Evolutionary conservation across 2,888 invertebrate species (phyloP), one percentile per base, ranked within the genome.

Genomic region (Xestia rhomboidea): DNA sequence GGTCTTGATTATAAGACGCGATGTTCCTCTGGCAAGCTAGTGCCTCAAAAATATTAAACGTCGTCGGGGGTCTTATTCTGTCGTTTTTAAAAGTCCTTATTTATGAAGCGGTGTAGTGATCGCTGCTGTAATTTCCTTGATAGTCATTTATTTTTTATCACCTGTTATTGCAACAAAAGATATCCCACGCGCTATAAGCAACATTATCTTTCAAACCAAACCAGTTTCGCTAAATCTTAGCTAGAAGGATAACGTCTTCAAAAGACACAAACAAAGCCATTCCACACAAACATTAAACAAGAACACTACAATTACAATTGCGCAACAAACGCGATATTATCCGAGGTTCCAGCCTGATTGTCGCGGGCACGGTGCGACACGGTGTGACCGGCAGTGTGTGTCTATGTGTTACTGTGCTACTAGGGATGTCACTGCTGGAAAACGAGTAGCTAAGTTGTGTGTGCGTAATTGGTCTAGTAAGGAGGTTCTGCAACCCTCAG

Each of bases 281-380:
- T 11, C 30, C 63, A 57, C 63, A 67, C 64, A 67, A 66, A 76
- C 49, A 57, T 46, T 66, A 75, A 70, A 86, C 83, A 74, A 74
- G 41, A 77, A 72, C 67, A 84, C 30, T 69, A 74, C 73, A 73
- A 77, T 86, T 83, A 83, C 68, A 63, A 83, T 83, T 83, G 64
- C 86, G 84, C 62, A 86, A 83, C 69, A 60, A 66, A 83, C 73
- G 10, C 51, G 66, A 54, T 73, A 70, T 82, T 69, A 87, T 72
- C 72, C 67, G 66, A 46, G 77, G 89, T 87, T 87, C 89, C 86
- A 89, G 69, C 86, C 87, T 89, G 86, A 80, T 87, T 89, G 67
- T 76, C 68, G 44, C 63, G 72, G 21, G 73, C 83, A 85, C 83
- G 11, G 69, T 24, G 74, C 72, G 79, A 79, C 79, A 84, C 85